These are phyloP conservation scores for Ectemnius lituratus DNA, from an alignment of 2,888 invertebrate species.

Conservation along the genomic window DNA sequence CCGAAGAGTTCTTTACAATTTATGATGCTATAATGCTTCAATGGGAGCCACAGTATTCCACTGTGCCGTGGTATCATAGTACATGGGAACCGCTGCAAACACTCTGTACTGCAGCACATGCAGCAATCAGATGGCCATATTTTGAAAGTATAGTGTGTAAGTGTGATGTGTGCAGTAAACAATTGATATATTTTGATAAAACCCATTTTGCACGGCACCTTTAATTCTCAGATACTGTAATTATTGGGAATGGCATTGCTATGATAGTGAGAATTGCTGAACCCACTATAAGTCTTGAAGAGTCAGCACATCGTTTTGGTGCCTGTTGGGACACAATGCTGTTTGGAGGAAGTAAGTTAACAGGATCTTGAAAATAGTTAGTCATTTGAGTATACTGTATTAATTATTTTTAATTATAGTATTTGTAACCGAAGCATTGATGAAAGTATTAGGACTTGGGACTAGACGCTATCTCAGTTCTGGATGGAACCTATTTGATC, in stretches of 20 bases:
- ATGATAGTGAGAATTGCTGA: constrained; percentile 86
- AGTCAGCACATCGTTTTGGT: constrained; percentile 83
- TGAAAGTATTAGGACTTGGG: constrained; percentile 87
- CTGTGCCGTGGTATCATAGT: constrained; percentile 87
- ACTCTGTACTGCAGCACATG: constrained; percentile 81
- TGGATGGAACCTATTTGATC: constrained; percentile 92
- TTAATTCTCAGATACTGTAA: constrained; percentile 82
- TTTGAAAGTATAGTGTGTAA: constrained; percentile 87
- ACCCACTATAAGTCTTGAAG: constrained; percentile 81
- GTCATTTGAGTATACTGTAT: background rate
- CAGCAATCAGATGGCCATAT: constrained; percentile 84
- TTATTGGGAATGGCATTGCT: constrained; percentile 86
- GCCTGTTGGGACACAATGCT: constrained; percentile 88
- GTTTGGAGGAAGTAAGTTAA: constrained; percentile 83
- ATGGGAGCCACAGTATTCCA: constrained; percentile 86
- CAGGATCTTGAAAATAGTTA: background rate
- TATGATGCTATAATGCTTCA: constrained; percentile 86
- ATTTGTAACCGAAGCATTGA: constrained; percentile 86
- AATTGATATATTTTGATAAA: background rate
- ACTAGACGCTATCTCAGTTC: constrained; percentile 86
- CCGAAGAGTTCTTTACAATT: constrained; percentile 86
- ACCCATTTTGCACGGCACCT: background rate
- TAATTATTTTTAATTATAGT: constrained; percentile 79
- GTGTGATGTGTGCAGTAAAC: constrained; percentile 60
- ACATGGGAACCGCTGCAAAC: constrained; percentile 82